Evolutionary conservation across 2,888 invertebrate species (phyloP).

Genomic region (Troides aeacus): DNA sequence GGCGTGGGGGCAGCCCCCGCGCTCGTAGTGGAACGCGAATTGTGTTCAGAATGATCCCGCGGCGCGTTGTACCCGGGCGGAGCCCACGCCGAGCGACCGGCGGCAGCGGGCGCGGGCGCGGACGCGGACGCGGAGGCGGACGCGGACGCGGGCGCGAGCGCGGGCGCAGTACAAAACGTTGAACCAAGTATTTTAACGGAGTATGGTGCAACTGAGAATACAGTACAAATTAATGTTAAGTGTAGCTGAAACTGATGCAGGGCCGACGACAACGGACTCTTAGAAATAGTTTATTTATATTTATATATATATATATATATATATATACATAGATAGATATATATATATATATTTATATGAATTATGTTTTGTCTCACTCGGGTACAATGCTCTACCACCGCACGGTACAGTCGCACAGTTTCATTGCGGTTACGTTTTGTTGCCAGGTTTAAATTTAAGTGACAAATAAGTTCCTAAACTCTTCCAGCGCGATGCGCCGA

Average conservation of each 20-base stretch:
- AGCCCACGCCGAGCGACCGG: too few species aligned
- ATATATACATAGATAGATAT: too few species aligned
- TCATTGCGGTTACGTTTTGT: constrained; percentile 29
- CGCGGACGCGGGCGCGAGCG: too few species aligned
- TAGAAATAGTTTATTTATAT: constrained; percentile 37
- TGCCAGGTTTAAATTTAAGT: constrained; percentile 22
- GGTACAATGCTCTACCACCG: constrained; percentile 66
- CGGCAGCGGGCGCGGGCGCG: too few species aligned
- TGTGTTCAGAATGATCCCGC: constrained; percentile 65
- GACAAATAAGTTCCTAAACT: constrained; percentile 27
- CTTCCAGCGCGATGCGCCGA: constrained; percentile 12
- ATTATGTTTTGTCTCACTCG: constrained; percentile 49
- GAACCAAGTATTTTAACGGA: constrained; percentile 63
- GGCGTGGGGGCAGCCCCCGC: too few species aligned
- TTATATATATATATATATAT: too few species aligned
- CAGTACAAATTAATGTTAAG: constrained; percentile 79
- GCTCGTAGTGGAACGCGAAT: constrained; percentile 64
- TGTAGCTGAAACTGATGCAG: constrained; percentile 54
- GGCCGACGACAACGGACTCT: constrained; percentile 50
- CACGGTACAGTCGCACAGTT: constrained; percentile 66
- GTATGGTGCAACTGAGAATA: constrained; percentile 60
- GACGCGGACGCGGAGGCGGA: too few species aligned
- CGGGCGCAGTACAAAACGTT: constrained; percentile 64
- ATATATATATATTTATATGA: too few species aligned
- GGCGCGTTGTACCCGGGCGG: constrained; percentile 63